Percentiles rank a stretch among this genome's conserved stretches.
These are phyloP conservation scores for Daubentonia madagascariensis DNA, from an alignment of 2,113 vertebrate species.

Conservation along the genomic window DNA sequence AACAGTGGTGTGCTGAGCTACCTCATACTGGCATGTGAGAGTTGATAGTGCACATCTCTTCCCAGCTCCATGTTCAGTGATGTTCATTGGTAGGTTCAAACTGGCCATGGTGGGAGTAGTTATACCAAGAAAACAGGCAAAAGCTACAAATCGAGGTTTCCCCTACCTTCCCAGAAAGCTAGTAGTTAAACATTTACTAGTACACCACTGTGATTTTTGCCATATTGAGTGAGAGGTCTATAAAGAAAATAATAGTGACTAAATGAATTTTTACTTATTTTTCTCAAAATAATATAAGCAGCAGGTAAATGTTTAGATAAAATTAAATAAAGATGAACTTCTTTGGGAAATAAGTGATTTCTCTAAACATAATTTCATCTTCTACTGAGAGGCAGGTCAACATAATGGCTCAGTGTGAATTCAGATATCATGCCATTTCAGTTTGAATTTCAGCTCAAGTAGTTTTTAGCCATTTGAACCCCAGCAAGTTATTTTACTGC, in stretches of 20 bases:
- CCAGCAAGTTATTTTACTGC: background rate
- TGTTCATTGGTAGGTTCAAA: background rate
- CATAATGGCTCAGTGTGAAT: background rate
- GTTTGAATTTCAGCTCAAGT: background rate
- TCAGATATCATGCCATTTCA: background rate
- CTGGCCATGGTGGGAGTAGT: background rate
- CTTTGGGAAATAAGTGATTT: background rate
- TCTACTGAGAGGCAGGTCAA: background rate
- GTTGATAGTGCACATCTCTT: background rate
- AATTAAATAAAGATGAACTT: background rate
- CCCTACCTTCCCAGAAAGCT: background rate
- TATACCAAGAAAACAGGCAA: background rate
- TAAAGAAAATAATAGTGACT: background rate
- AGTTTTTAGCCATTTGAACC: background rate
- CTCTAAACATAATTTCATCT: background rate
- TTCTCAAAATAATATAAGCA: constrained; percentile 18
- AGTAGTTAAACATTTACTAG: background rate
- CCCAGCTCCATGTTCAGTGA: background rate
- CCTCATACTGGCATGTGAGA: background rate
- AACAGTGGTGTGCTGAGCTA: background rate
- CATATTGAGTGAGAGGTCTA: background rate
- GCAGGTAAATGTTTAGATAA: background rate
- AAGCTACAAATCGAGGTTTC: background rate
- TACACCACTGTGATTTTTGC: background rate
- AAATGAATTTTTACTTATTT: constrained; percentile 19